Evolutionary conservation across 2,113 vertebrate genomes (phyloP).

Genomic region (Ochotona curzoniae): DNA sequence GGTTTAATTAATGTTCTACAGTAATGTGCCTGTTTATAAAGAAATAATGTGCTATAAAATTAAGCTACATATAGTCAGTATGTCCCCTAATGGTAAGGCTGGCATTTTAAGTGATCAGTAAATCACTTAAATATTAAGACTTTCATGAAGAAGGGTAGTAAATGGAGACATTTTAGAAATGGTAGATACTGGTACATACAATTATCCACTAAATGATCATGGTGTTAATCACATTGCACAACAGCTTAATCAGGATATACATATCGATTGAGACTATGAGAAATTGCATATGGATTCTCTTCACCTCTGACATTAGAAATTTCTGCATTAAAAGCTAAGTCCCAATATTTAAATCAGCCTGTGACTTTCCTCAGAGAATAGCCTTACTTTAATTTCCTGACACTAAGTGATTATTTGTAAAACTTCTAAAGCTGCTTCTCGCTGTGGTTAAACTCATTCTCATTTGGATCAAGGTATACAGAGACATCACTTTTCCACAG

Average conservation of each 20-base stretch:
- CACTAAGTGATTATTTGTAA: constrained; percentile 32
- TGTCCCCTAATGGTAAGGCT: constrained; percentile 86
- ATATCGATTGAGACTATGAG: not conserved
- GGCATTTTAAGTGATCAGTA: constrained; percentile 87
- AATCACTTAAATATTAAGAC: constrained; percentile 90
- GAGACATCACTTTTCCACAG: not conserved
- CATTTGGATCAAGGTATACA: not conserved
- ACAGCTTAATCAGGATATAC: constrained; percentile 75
- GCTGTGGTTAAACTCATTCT: not conserved
- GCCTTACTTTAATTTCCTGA: not conserved
- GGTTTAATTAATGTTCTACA: constrained; percentile 86
- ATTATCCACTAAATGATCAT: constrained; percentile 86
- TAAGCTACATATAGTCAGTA: constrained; percentile 84
- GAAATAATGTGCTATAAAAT: constrained; percentile 89
- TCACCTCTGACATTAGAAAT: constrained; percentile 9
- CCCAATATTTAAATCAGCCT: constrained; percentile 32
- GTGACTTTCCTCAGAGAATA: constrained; percentile 27
- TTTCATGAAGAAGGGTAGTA: constrained; percentile 87
- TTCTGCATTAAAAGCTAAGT: constrained; percentile 15
- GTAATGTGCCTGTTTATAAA: constrained; percentile 89
- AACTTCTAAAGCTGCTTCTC: not conserved
- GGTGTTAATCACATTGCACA: constrained; percentile 82
- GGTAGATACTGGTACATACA: constrained; percentile 79
- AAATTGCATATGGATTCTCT: constrained; percentile 28
- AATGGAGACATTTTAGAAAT: constrained; percentile 86